Evolutionary conservation across 2,113 vertebrate species (phyloP), one percentile per base, ranked within the genome.

Genomic region (Bostrychus sinensis): DNA sequence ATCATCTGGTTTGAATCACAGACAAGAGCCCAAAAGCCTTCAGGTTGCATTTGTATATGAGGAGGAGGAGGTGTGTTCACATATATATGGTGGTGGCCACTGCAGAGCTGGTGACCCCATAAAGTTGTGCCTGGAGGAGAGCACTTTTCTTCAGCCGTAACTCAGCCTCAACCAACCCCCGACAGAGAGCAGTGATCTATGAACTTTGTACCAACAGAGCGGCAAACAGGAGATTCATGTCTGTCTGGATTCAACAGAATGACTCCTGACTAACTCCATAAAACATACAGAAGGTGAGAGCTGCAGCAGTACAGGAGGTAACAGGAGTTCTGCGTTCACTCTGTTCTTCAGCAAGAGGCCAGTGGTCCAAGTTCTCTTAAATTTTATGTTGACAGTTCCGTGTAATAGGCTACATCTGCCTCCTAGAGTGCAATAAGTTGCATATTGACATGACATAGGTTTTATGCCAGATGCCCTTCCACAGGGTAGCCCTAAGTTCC

Each of bases 1-100:
- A 88, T 88, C 83, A 88, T 83, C 72, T 86, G 80, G 72, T 81
- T 81, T 67, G 56, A 77, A 75, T 83, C 55, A 79, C 50, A 37
- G 62, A 66, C 20, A 13, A 72, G 79, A 64, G 62, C 58, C 46
- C 66, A 66, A 66, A 74, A 62, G 68, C 75, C 69, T 85, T 43
- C 39, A 75, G 75, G 70, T 74, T 58, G 72, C 51, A 66, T 57
- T 50, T 75, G 56, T 83, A 55, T 67, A 56, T 41, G 64, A 48
- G 59, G 62, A 62, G 72, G 64, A 48, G 59, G 62, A 62, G 72
- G 51, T 59, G 60, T 56, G 66, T 62, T 56, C 71, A 76, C 64
- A 56, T 80, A 76, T 82, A 76, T 82, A 56, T 2, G 55, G 55
- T 60, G 39, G 57, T 63, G 39, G 65, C 37, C 42, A 4, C 37